Percentiles rank a stretch among this genome's conserved stretches.
These are phyloP conservation scores for Morone saxatilis DNA, from an alignment of 2,113 vertebrate genomes.

Conservation along the genomic window DNA sequence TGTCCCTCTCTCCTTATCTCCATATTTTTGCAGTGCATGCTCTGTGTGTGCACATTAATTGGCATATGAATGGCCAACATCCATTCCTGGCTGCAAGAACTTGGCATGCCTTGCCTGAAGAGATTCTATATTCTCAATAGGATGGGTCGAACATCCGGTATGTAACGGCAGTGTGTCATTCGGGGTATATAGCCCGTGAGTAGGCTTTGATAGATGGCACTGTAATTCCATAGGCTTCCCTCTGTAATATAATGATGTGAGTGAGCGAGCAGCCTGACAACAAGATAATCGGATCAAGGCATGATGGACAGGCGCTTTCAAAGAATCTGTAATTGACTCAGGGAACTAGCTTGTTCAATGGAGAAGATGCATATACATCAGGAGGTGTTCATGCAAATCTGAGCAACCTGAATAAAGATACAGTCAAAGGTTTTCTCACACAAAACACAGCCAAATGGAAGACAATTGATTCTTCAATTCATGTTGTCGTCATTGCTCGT, in stretches of 20 bases:
- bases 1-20: conserved; percentile 19
- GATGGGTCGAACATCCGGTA: conserved; percentile 44
- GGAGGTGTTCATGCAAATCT: conserved; percentile 30
- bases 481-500: neutral
- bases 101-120: neutral
- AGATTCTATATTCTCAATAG: conserved; percentile 2
- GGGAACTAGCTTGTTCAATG: conserved; percentile 38
- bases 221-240: conserved; percentile 69
- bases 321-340: conserved; percentile 65
- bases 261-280: conserved; percentile 74
- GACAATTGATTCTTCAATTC: neutral
- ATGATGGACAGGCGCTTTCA: conserved; percentile 69
- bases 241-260: conserved; percentile 73
- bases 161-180: conserved; percentile 47
- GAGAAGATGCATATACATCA: conserved; percentile 45
- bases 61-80: neutral
- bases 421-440: conserved; percentile 19
- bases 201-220: conserved; percentile 53
- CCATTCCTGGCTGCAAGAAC: neutral
- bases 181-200: conserved; percentile 27
- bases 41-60: conserved; percentile 21
- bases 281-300: conserved; percentile 68
- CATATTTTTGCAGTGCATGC: conserved; percentile 12
- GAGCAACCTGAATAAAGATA: conserved; percentile 33
- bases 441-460: conserved; percentile 14